phyloP scores from a whole-genome alignment of 2,888 invertebrate genomes.

The Diaphora mendica region DNA sequence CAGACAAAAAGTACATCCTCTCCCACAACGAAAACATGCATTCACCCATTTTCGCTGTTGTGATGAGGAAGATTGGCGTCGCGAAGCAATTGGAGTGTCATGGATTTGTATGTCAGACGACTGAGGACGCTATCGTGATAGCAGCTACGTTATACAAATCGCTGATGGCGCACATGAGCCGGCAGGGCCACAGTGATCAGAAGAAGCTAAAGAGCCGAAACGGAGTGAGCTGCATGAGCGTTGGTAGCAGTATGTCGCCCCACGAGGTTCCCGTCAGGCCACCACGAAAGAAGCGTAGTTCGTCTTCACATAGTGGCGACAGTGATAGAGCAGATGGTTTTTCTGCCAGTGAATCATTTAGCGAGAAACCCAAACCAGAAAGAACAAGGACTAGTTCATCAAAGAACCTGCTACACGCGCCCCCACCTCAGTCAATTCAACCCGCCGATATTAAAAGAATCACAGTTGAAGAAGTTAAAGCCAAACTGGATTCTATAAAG shows the following conservation, averaged over 20 bases:
- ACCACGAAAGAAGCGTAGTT: constrained; percentile 91
- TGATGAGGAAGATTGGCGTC: constrained; percentile 93
- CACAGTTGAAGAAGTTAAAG: constrained; percentile 86
- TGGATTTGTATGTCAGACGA: constrained; percentile 95
- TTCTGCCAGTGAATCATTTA: constrained; percentile 79
- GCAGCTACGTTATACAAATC: constrained; percentile 96
- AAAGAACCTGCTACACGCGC: constrained; percentile 85
- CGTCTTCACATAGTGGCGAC: constrained; percentile 88
- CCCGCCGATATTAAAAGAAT: constrained; percentile 78
- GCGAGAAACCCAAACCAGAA: constrained; percentile 80
- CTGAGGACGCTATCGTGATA: constrained; percentile 96
- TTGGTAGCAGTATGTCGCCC: constrained; percentile 88
- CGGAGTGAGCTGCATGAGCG: constrained; percentile 92
- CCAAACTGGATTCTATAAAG: constrained; percentile 83
- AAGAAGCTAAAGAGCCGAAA: constrained; percentile 89
- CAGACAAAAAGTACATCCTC: constrained; percentile 86
- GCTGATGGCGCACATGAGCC: constrained; percentile 92
- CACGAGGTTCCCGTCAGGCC: constrained; percentile 89
- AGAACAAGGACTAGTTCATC: constrained; percentile 86
- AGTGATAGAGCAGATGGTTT: constrained; percentile 86
- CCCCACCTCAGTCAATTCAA: constrained; percentile 66
- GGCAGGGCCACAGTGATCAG: constrained; percentile 81
- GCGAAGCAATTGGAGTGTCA: constrained; percentile 95
- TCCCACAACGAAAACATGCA: constrained; percentile 88
- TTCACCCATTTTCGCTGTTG: constrained; percentile 95